Evolutionary conservation across 2,113 vertebrate species (phyloP).

Genomic region (Recurvirostra avosetta): DNA sequence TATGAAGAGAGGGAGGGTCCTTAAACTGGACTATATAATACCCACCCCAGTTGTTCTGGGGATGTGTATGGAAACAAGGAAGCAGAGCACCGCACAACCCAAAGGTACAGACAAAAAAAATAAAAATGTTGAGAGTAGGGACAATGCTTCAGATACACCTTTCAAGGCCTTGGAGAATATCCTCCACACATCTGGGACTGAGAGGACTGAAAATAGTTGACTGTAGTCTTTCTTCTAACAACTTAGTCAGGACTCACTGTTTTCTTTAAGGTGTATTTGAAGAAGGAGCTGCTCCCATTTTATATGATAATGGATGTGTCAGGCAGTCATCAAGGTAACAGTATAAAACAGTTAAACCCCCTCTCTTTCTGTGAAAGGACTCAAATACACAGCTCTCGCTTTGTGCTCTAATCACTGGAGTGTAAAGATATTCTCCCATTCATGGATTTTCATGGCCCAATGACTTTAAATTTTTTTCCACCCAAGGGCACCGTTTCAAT

Average conservation of each 20-base stretch:
- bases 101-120: not conserved
- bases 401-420: not conserved
- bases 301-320: not conserved
- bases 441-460: not conserved
- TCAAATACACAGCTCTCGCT: not conserved
- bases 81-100: not conserved
- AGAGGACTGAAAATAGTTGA: not conserved
- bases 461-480: not conserved
- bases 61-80: rapidly evolving
- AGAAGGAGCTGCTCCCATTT: not conserved
- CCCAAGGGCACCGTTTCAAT: not conserved
- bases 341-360: not conserved
- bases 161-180: not conserved
- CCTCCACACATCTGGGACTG: not conserved
- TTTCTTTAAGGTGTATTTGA: not conserved
- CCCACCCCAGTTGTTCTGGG: not conserved
- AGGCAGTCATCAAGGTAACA: not conserved
- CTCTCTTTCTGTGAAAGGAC: not conserved
- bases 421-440: not conserved
- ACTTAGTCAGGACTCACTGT: not conserved
- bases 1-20: not conserved
- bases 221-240: not conserved
- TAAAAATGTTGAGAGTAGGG: not conserved
- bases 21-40: not conserved
- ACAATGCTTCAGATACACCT: not conserved